Evolutionary conservation across 2,888 invertebrate species (phyloP).

Genomic region (Lobophora halterata): DNA sequence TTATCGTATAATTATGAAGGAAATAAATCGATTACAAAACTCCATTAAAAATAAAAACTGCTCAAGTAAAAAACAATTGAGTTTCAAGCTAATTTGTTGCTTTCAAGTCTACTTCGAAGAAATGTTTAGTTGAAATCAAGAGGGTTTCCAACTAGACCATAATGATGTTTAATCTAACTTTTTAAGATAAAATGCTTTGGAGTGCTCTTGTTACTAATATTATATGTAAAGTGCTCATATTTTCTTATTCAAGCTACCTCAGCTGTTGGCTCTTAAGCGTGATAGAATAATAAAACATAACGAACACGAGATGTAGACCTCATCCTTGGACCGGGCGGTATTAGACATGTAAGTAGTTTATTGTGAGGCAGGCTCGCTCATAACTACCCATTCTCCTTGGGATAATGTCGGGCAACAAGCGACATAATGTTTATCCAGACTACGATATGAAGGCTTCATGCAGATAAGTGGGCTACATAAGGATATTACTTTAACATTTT

Average conservation of each 20-base stretch:
- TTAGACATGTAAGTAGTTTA: constrained; percentile 72
- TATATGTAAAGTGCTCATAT: constrained; percentile 18
- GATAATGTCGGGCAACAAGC: constrained; percentile 67
- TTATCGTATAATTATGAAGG: no score
- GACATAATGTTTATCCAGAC: constrained; percentile 67
- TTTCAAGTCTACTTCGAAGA: constrained; percentile 18
- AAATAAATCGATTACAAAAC: constrained; percentile 18
- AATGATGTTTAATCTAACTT: constrained; percentile 18
- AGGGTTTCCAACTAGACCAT: constrained; percentile 14
- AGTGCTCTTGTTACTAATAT: constrained; percentile 7
- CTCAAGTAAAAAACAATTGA: constrained; percentile 13
- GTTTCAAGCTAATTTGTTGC: constrained; percentile 16
- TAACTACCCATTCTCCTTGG: constrained; percentile 73
- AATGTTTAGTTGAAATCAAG: constrained; percentile 14
- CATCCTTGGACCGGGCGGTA: constrained; percentile 53
- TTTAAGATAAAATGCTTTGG: constrained; percentile 5
- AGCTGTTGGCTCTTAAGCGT: constrained; percentile 18
- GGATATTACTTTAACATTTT: constrained; percentile 38
- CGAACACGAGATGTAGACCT: constrained; percentile 28
- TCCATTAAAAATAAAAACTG: constrained; percentile 20
- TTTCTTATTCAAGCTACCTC: constrained; percentile 13
- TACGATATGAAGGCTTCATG: constrained; percentile 51
- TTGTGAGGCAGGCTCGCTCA: constrained; percentile 66
- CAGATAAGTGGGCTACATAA: constrained; percentile 41
- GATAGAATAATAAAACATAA: constrained; percentile 24